Percentiles rank a stretch among this genome's conserved stretches.
These are phyloP conservation scores for Protophormia terraenovae DNA, from an alignment of 2,888 invertebrate species.

Conservation along the genomic window DNA sequence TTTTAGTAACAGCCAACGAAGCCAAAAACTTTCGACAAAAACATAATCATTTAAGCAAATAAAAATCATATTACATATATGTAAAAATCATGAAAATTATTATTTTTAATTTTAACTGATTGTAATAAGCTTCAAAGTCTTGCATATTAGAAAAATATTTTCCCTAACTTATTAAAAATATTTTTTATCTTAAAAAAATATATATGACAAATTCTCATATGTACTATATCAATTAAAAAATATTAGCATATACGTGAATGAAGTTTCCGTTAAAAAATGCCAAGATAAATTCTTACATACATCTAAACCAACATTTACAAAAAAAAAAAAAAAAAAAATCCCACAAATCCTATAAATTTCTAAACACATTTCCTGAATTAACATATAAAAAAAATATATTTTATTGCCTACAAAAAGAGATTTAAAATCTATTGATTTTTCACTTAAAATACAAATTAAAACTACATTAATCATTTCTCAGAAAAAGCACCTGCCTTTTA, in stretches of 20 bases:
- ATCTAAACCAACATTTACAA: background rate
- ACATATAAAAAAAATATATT: background rate
- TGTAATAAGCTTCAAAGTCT: no score
- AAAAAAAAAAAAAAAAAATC: background rate
- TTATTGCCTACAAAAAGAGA: background rate
- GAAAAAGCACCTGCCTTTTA: constrained; percentile 27
- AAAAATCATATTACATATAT: no score
- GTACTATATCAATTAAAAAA: no score
- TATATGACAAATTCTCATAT: no score
- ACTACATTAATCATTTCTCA: constrained; percentile 26
- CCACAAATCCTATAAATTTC: background rate
- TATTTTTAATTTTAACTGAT: no score
- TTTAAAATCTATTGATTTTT: constrained; percentile 9
- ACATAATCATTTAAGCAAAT: no score
- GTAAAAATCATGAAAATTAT: no score
- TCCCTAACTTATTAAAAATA: no score
- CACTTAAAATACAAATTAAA: constrained; percentile 32
- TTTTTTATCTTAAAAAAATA: no score
- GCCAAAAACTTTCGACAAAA: no score
- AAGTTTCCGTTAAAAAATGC: background rate
- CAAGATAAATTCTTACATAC: background rate
- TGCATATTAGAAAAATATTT: no score
- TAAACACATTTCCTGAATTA: constrained; percentile 8
- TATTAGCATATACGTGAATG: background rate
- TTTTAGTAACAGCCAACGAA: no score